Conservation (phyloP, 2,113 vertebrate species). For the Ascaphus truei region DNA sequence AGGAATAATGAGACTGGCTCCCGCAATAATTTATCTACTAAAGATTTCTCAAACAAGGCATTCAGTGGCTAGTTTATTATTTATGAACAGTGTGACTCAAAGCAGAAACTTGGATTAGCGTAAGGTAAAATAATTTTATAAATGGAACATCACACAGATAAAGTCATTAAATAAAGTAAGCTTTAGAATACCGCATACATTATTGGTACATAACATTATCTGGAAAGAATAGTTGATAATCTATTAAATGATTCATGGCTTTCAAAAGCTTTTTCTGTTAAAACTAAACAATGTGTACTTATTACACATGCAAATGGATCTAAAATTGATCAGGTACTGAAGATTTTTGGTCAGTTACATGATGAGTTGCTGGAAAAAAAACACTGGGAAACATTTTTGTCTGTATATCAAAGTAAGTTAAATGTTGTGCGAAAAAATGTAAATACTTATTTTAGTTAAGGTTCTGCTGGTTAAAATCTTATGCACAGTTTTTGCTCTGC, state of each 20-base stretch:
- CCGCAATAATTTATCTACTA: constrained; percentile 42
- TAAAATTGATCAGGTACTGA: neutral
- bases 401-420: neutral
- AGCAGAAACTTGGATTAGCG: constrained; percentile 39
- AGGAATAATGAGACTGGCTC: constrained; percentile 35
- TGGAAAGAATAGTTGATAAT: constrained; percentile 41
- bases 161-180: constrained; percentile 50
- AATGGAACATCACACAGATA: constrained; percentile 43
- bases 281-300: neutral
- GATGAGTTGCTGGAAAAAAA: neutral
- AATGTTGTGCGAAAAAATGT: no score
- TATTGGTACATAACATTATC: constrained; percentile 45
- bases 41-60: constrained; percentile 40
- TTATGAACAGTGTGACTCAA: constrained; percentile 45
- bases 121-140: constrained; percentile 39
- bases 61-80: constrained; percentile 45
- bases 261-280: constrained; percentile 20
- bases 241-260: constrained; percentile 38
- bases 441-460: neutral
- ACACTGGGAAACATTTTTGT: neutral
- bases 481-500: neutral
- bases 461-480: neutral
- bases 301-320: neutral
- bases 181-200: constrained; percentile 44
- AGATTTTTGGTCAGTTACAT: neutral